Percentiles rank a stretch among this genome's conserved stretches.
Conservation (phyloP, 2,797 vertebrate species). For the Sebastolobus alascanus region DNA sequence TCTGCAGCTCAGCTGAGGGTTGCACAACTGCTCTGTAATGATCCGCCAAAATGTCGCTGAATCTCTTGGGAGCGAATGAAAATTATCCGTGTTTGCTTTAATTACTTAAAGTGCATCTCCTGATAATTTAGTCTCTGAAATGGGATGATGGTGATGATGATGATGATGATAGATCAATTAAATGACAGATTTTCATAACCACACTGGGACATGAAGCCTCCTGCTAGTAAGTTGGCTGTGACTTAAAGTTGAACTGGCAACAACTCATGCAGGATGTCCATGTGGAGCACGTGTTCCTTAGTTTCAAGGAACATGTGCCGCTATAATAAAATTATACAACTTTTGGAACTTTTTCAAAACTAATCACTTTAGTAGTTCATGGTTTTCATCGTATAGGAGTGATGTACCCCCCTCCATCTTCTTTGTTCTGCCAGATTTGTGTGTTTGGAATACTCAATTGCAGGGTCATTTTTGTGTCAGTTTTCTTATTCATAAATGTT, state of each 20-base stretch:
- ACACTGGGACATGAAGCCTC: not conserved
- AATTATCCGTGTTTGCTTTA: not conserved
- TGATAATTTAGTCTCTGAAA: not conserved
- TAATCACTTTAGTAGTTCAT: not conserved
- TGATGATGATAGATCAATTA: not conserved
- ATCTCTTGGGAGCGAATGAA: not conserved
- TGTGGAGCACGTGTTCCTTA: not conserved
- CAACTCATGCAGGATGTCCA: not conserved
- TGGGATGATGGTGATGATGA: no score
- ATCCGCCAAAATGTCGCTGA: not conserved
- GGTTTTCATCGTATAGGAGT: not conserved
- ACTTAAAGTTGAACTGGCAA: not conserved
- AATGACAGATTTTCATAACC: not conserved
- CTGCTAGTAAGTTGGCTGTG: not conserved
- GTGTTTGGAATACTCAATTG: not conserved
- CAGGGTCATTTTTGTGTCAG: not conserved
- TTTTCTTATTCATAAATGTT: not conserved
- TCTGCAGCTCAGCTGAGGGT: not conserved
- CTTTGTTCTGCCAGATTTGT: not conserved
- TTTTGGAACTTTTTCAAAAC: not conserved
- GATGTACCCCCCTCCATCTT: not conserved
- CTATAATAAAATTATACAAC: not conserved
- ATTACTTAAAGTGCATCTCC: not conserved
- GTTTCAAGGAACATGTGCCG: not conserved
- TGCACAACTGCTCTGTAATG: conserved; percentile 14